These are phyloP conservation scores for Cyanocitta stelleri DNA, from an alignment of 2,113 vertebrate species.

Conservation along the genomic window DNA sequence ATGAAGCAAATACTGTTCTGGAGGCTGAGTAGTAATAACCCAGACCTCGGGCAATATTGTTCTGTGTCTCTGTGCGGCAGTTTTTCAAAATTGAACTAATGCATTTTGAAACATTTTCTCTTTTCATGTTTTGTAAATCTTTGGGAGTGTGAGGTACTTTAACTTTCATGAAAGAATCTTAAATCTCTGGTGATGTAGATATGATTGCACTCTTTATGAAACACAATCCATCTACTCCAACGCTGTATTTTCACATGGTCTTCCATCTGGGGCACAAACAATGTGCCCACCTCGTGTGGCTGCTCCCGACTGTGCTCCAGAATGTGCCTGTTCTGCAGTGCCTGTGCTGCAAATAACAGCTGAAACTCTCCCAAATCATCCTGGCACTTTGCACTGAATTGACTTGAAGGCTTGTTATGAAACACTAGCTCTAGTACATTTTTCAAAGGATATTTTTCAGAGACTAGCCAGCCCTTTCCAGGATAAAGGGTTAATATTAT, in stretches of 20 bases:
- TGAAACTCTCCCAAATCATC: not conserved
- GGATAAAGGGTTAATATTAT: constrained; percentile 99
- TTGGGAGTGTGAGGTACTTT: constrained; percentile 36
- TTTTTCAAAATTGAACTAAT: constrained; percentile 59
- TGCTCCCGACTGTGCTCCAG: constrained; percentile 9
- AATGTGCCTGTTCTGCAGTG: not conserved
- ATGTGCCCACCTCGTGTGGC: not conserved
- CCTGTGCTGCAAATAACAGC: not conserved
- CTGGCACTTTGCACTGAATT: not conserved
- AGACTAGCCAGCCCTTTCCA: constrained; percentile 83
- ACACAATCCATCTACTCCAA: constrained; percentile 39
- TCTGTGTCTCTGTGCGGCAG: constrained; percentile 18
- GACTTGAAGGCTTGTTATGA: constrained; percentile 40
- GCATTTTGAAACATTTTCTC: constrained; percentile 56
- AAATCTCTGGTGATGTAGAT: constrained; percentile 39
- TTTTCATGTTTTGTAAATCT: constrained; percentile 61
- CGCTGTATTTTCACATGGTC: not conserved
- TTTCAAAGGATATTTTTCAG: constrained; percentile 66
- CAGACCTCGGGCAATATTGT: constrained; percentile 48
- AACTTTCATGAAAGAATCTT: constrained; percentile 51
- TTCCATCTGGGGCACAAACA: not conserved
- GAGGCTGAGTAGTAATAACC: constrained; percentile 56
- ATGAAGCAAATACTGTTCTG: constrained; percentile 57
- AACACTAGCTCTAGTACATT: constrained; percentile 57
- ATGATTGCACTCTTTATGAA: constrained; percentile 48